Evolutionary conservation across 2,113 vertebrate genomes (phyloP), one percentile per base, ranked within the genome.

Genomic region (Podocnemis expansa): DNA sequence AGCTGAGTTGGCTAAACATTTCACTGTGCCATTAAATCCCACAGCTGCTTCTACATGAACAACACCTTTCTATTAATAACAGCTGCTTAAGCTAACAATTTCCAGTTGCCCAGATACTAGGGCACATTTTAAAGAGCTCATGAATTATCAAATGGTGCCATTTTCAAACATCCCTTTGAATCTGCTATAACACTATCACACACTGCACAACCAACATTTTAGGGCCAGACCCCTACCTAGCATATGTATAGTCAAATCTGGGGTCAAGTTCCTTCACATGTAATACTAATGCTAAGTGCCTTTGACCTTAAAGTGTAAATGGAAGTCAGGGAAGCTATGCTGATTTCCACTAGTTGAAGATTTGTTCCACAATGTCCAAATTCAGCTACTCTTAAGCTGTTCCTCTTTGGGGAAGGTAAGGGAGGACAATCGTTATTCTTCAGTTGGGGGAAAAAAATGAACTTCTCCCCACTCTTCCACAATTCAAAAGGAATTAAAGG

Each of bases 21-120:
- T 89, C 58, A 11, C 22, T 80, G 16, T 0, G 0, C 16, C 81
- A 73, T n/a, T 34, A 82, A 54, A 31, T 78, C n/a, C 9, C 24
- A 8, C 6, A 0, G 1, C 55, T 82, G 0, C 19, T 5, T 2
- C 1, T n/a, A 63, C 27, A 17, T 56, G 43, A 34, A 90, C 87
- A 29, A 55, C 27, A 4, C 55, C 24, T 5, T 1, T 17, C n/a
- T 0, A 0, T 80, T 67, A 76, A 41, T 90, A 80, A 75, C 1
- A 8, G 25, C 78, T 70, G 27, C 43, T 82, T 80, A 55, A 31
- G 0, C 25, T 58, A 34, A 27, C 3, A 52, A 63, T 31, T 60
- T 45, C 21, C 83, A 67, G 24, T 38, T 73, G 54, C 12, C 38
- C 70, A 45, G 14, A 82, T 78, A 80, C 4, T 1, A 13, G 2